A percentile compares a stretch with the other conserved stretches of the same genome.
Evolutionary conservation across 2,113 vertebrate genomes (phyloP).

Genomic region (Thunnus thynnus): DNA sequence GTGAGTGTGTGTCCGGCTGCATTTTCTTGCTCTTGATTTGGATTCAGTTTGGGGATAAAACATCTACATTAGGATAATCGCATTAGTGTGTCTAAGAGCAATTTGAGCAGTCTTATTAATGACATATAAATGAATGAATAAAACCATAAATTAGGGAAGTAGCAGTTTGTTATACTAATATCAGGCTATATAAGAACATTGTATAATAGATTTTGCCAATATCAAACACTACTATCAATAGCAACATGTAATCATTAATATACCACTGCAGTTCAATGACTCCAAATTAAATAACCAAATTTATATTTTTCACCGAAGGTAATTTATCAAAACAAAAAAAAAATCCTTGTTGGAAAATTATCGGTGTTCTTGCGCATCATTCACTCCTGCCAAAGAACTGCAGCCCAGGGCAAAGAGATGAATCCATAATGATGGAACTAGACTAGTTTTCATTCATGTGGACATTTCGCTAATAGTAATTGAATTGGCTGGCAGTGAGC

Average conservation of each 20-base stretch:
- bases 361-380: background rate
- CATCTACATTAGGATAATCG: slow-evolving; percentile 8
- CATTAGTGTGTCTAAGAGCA: background rate
- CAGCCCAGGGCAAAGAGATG: slow-evolving; percentile 33
- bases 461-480: slow-evolving; percentile 45
- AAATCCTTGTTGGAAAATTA: background rate
- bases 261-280: background rate
- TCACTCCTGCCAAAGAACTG: slow-evolving; percentile 20
- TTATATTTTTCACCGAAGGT: background rate
- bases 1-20: background rate
- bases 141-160: slow-evolving; percentile 24
- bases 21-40: background rate
- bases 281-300: background rate
- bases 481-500: slow-evolving; percentile 24
- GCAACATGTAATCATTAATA: no score
- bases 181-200: background rate
- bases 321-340: slow-evolving; percentile 6
- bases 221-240: background rate
- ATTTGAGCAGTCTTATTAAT: background rate
- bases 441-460: slow-evolving; percentile 39
- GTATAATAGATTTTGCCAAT: background rate
- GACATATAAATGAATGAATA: slow-evolving; percentile 18
- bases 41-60: slow-evolving; percentile 18
- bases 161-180: background rate
- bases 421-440: slow-evolving; percentile 47